A percentile compares a stretch with the other conserved stretches of the same genome.
phyloP scores from a whole-genome alignment of 2,888 invertebrate species.

The Lasius fuliginosus region DNA sequence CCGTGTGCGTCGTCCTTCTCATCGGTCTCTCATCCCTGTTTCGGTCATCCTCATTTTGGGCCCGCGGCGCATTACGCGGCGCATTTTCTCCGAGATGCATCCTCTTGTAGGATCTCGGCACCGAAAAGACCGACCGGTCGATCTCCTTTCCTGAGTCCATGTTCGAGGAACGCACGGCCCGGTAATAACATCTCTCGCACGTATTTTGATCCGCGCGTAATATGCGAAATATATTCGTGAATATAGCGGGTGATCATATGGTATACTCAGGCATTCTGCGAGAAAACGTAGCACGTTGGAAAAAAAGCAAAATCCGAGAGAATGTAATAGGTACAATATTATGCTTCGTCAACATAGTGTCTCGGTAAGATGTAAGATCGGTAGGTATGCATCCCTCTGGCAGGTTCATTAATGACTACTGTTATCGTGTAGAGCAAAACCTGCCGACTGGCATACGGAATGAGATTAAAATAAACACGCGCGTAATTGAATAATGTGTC shows the following conservation, averaged over 20 bases:
- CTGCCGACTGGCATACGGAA: not conserved
- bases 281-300: slow-evolving; percentile 45
- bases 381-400: no score
- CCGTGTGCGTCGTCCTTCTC: slow-evolving; percentile 35
- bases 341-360: not conserved
- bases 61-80: slow-evolving; percentile 75
- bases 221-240: slow-evolving; percentile 71
- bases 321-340: not conserved
- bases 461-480: slow-evolving; percentile 24
- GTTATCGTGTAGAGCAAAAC: slow-evolving; percentile 23
- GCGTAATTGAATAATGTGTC: slow-evolving; percentile 22
- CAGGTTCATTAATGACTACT: not conserved
- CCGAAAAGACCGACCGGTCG: slow-evolving; percentile 43
- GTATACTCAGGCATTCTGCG: slow-evolving; percentile 49
- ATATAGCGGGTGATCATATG: slow-evolving; percentile 67
- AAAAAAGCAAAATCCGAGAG: slow-evolving; percentile 38
- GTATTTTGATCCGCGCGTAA: slow-evolving; percentile 67
- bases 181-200: slow-evolving; percentile 71
- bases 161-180: slow-evolving; percentile 48
- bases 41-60: slow-evolving; percentile 74
- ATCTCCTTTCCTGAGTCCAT: slow-evolving; percentile 65
- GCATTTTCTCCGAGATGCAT: slow-evolving; percentile 73
- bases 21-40: slow-evolving; percentile 47
- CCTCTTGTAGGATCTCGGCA: slow-evolving; percentile 46
- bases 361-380: not conserved